Evolutionary conservation across 2,888 invertebrate genomes (phyloP).

Genomic region (Conomelus anceps): DNA sequence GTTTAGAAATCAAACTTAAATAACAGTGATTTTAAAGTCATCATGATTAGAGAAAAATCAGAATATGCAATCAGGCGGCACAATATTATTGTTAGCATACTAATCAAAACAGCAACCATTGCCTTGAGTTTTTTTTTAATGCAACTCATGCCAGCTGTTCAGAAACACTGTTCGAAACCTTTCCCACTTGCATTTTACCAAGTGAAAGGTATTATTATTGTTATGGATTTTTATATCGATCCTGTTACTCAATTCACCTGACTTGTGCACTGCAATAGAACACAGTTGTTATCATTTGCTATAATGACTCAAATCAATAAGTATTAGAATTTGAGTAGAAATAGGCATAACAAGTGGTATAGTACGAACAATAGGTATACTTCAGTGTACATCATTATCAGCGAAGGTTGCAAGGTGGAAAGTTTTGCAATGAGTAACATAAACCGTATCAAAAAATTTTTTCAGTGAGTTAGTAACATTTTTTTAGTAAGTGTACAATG

Average conservation of each 20-base stretch:
- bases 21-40: not conserved
- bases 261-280: not conserved
- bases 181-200: not conserved
- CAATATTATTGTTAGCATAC: not conserved
- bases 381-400: too few species aligned
- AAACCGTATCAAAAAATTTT: too few species aligned
- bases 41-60: not conserved
- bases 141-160: not conserved
- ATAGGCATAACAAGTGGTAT: too few species aligned
- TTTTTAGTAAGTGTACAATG: too few species aligned
- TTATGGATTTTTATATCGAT: not conserved
- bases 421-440: too few species aligned
- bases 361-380: too few species aligned
- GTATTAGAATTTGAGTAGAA: too few species aligned
- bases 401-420: too few species aligned
- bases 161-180: not conserved
- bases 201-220: not conserved
- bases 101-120: not conserved
- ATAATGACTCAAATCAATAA: too few species aligned
- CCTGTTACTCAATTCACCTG: not conserved
- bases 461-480: too few species aligned
- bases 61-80: not conserved
- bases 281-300: not conserved
- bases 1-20: not conserved
- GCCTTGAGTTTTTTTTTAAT: not conserved